These are phyloP conservation scores for Candidula unifasciata DNA, from an alignment of 2,888 invertebrate species.

Conservation along the genomic window DNA sequence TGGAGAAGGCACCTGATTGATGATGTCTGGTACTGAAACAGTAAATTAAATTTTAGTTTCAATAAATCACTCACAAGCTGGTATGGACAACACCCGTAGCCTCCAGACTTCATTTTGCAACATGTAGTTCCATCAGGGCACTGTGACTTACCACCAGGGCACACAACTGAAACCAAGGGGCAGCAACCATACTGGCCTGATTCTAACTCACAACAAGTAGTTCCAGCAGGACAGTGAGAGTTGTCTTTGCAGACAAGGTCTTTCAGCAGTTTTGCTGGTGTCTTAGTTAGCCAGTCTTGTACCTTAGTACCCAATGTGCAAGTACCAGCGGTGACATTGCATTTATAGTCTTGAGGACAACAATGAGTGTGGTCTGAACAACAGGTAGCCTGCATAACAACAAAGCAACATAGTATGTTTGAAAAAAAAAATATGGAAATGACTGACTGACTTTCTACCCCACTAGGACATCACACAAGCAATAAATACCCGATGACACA, in stretches of 20 bases:
- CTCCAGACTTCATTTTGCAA: slow-evolving; percentile 61
- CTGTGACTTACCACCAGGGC: slow-evolving; percentile 55
- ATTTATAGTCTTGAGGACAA: slow-evolving; percentile 68
- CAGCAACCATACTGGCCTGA: slow-evolving; percentile 72
- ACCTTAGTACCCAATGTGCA: slow-evolving; percentile 57
- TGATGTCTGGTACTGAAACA: too few relatives aligned
- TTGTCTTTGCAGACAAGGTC: background rate
- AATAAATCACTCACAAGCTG: background rate
- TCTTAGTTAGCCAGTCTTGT: slow-evolving; percentile 32
- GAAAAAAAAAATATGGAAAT: background rate
- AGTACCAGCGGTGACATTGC: slow-evolving; percentile 61
- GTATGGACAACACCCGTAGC: slow-evolving; percentile 55
- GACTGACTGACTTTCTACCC: background rate
- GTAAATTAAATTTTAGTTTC: too few relatives aligned
- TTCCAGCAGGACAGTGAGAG: slow-evolving; percentile 60
- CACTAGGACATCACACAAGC: too few relatives aligned
- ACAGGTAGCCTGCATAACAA: slow-evolving; percentile 67
- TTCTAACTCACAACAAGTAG: slow-evolving; percentile 69
- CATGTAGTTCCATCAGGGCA: slow-evolving; percentile 68
- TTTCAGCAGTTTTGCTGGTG: slow-evolving; percentile 11
- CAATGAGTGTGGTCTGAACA: slow-evolving; percentile 73
- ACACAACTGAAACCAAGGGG: slow-evolving; percentile 60
- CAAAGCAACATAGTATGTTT: background rate
- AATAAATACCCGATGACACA: too few relatives aligned
- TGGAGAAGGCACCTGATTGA: too few relatives aligned